These are phyloP conservation scores for Leptodirus hochenwartii DNA, from an alignment of 2,888 invertebrate genomes.

Conservation along the genomic window DNA sequence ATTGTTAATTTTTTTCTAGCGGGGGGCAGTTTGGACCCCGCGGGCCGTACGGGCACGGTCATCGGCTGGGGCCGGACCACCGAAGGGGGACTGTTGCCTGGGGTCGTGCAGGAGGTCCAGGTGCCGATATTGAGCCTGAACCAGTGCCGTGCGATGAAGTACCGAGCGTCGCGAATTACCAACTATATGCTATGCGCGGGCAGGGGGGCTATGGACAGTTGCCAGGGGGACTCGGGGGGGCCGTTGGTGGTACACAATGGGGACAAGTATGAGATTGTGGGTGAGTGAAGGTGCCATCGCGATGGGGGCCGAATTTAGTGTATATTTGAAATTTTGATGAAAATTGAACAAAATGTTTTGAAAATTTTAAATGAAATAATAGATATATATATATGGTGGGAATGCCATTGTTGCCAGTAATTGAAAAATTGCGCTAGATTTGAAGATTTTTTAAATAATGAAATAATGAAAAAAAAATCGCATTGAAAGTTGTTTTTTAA, in stretches of 20 bases:
- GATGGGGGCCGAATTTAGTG: no score
- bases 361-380: no score
- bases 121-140: slow-evolving; percentile 64
- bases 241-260: slow-evolving; percentile 58
- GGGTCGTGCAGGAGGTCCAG: slow-evolving; percentile 63
- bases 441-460: no score
- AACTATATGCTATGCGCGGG: slow-evolving; percentile 77
- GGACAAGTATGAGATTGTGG: slow-evolving; percentile 62
- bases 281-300: slow-evolving; percentile 38
- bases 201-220: slow-evolving; percentile 62
- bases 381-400: no score
- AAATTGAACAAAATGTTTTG: no score
- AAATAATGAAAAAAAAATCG: no score
- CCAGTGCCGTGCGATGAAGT: slow-evolving; percentile 70
- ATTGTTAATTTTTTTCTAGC: no score
- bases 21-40: slow-evolving; percentile 39
- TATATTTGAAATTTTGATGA: no score
- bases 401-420: no score
- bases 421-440: no score
- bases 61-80: slow-evolving; percentile 76
- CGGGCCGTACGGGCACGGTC: slow-evolving; percentile 57
- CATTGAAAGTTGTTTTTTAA: no score
- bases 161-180: slow-evolving; percentile 65
- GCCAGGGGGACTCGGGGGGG: slow-evolving; percentile 79
- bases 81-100: slow-evolving; percentile 64